Conservation (phyloP, 2,113 vertebrate genomes). For the Orycteropus afer region DNA sequence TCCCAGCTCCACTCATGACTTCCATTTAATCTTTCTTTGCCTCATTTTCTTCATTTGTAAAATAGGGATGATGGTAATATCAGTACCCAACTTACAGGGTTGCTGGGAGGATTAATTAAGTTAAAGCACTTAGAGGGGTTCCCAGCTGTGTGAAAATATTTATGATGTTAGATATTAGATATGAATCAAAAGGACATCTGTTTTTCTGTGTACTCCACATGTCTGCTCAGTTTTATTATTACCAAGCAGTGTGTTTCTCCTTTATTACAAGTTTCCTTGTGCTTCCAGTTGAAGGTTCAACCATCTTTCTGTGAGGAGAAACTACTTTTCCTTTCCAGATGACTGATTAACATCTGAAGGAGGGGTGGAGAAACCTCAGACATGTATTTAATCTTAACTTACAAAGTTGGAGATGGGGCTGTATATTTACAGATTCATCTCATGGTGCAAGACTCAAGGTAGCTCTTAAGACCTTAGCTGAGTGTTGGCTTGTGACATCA, state of each 20-base stretch:
- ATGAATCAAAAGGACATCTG: not conserved
- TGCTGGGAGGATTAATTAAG: not conserved
- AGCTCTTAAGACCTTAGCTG: too few species aligned
- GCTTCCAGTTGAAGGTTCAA: too few species aligned
- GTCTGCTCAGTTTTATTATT: not conserved
- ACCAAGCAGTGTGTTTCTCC: not conserved
- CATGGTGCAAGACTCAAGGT: rapidly evolving
- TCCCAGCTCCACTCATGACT: not conserved
- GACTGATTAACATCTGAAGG: not conserved
- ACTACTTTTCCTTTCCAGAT: not conserved
- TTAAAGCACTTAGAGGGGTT: not conserved
- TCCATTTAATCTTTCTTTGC: not conserved
- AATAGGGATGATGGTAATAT: not conserved
- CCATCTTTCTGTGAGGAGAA: not conserved
- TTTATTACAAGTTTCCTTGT: not conserved
- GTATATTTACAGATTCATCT: too few species aligned
- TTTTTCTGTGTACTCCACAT: not conserved
- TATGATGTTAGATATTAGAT: not conserved
- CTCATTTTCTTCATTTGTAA: not conserved
- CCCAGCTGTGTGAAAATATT: too few species aligned
- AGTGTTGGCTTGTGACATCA: not conserved
- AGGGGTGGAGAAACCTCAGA: not conserved
- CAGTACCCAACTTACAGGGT: rapidly evolving
- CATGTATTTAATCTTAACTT: rapidly evolving
- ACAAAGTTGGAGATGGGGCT: too few species aligned